Base-by-base conservation (phyloP, 92 coral and sea anemone genomes). In the Palythoa heliodiscus region DNA sequence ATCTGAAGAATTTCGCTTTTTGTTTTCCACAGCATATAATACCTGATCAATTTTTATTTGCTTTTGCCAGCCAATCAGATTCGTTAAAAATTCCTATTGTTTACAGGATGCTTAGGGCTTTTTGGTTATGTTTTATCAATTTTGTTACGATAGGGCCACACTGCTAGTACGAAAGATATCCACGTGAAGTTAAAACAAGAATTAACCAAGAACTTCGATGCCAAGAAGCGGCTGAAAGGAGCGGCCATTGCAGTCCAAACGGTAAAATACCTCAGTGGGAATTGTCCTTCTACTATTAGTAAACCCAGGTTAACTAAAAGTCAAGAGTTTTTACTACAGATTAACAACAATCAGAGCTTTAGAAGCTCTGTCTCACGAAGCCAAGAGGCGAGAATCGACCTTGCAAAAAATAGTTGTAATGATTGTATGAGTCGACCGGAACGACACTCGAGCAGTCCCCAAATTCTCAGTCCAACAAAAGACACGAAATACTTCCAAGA, bases 201-300 rank as follows among this genome's bases (percentile, higher is more conserved):
- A 77, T 75, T 96, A 70, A 92, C 93, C 82, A 96, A 91, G 92
- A 96, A 94, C 88, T 96, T 96, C 82, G 98, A 96, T 79, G 82
- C 92, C 61, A 93, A 93, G 83, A 92, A 90, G 81, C 88, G 94
- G 71, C 84, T 94, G 53, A 88, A 88, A 85, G 95, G 93, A 88
- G 96, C 94, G 53, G 97, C 95, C 19, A 87, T 92, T 20, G 93
- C 98, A 83, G 93, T 93, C 39, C 90, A 92, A 87, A 94, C 98
- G 97, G 98, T 96, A 96, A 94, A 94, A 76, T 82, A 70, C 85
- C 84, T 92, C 78, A 85, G 86, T 60, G 88, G 92, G 92, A 87
- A 86, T 70, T 71, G 88, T 9, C 63, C 63, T 66, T 64, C 53
- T 66, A 17, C 55, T 43, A 80, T 39, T 80, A 64, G 73, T 66